phyloP scores from a whole-genome alignment of 2,797 vertebrate genomes.

The Aythya fuligula region DNA sequence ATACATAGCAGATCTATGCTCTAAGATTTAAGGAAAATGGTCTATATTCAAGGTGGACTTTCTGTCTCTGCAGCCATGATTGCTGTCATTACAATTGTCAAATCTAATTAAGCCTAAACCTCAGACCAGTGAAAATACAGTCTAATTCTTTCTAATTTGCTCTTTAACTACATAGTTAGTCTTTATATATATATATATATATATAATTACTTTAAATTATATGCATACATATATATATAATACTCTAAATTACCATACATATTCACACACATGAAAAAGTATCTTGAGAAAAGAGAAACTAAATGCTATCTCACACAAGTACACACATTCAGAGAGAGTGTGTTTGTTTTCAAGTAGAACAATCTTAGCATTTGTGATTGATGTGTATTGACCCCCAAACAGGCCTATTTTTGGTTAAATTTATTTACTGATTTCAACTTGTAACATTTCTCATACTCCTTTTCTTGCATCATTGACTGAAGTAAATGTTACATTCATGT shows the following conservation, averaged over 20 bases:
- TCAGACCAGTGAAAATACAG: not conserved
- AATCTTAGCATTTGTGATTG: not conserved
- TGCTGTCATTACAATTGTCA: not conserved
- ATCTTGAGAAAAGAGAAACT: not conserved
- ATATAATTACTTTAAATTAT: too few relatives aligned
- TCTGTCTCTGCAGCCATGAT: not conserved
- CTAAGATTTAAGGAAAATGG: not conserved
- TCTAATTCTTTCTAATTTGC: not conserved
- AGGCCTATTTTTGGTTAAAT: not conserved
- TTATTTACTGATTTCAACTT: not conserved
- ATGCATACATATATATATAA: too few relatives aligned
- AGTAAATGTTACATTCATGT: not conserved
- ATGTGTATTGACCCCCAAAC: not conserved
- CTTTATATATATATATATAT: not conserved
- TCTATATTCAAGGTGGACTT: not conserved
- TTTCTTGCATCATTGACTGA: not conserved
- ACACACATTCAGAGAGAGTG: not conserved
- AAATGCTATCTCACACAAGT: not conserved
- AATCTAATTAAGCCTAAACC: not conserved
- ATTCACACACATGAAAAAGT: not conserved
- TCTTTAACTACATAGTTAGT: not conserved
- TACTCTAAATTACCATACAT: not conserved
- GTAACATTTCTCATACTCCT: not conserved
- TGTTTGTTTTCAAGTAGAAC: not conserved
- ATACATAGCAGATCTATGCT: accelerated